These are phyloP conservation scores for Cygnus atratus DNA, from an alignment of 2,113 vertebrate genomes.

Conservation along the genomic window DNA sequence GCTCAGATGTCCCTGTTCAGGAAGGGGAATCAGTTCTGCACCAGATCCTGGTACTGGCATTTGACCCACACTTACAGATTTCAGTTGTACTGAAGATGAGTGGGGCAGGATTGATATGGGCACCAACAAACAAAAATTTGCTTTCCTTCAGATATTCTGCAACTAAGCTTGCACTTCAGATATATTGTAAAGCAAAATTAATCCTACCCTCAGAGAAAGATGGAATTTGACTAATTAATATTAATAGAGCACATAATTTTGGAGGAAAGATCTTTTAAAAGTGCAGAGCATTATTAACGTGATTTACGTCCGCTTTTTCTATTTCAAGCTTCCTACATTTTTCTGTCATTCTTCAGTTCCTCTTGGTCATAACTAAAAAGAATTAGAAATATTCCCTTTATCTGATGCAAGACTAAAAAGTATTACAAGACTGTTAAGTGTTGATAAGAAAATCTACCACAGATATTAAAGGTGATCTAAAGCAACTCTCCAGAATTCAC, in stretches of 20 bases:
- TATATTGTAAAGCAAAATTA: neutral
- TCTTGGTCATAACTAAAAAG: neutral
- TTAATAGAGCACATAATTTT: neutral
- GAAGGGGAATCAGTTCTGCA: neutral
- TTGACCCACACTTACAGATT: neutral
- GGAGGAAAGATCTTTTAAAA: neutral
- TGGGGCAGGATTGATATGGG: neutral
- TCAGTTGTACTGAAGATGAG: neutral
- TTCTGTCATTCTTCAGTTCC: neutral
- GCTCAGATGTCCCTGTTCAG: neutral
- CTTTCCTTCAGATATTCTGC: neutral
- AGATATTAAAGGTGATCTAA: neutral
- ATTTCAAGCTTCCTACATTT: neutral
- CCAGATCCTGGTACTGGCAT: neutral
- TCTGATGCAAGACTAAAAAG: neutral
- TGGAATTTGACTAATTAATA: neutral
- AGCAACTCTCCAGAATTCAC: neutral
- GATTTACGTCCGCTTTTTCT: neutral
- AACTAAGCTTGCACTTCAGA: neutral
- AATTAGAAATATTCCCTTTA: neutral
- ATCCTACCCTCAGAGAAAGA: neutral
- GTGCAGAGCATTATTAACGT: neutral
- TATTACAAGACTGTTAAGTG: neutral
- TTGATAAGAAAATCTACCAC: neutral
- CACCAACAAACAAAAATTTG: neutral